These are phyloP conservation scores for Spicauda simplicius DNA, from an alignment of 2,888 invertebrate genomes.

Conservation along the genomic window DNA sequence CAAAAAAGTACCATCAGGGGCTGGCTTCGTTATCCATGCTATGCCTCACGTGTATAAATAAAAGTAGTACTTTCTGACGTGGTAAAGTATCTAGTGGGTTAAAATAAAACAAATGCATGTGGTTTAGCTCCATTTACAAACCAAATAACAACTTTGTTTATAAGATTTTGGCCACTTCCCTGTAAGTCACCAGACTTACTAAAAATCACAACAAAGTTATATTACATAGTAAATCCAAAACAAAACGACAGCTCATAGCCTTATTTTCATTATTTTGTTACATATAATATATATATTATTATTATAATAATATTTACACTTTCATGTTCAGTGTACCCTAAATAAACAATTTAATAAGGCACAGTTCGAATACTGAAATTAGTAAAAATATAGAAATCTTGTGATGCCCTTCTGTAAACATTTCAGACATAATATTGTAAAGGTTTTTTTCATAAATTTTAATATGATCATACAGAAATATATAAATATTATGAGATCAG, in stretches of 20 bases:
- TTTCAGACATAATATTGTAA: slow-evolving; percentile 1
- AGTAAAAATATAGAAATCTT: slow-evolving; percentile 3
- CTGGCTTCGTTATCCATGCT: no score
- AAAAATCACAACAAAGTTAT: slow-evolving; percentile 29
- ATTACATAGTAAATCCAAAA: slow-evolving; percentile 14
- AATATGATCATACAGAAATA: neutral
- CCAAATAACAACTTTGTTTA: slow-evolving; percentile 41
- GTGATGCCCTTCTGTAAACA: neutral
- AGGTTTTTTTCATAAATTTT: neutral
- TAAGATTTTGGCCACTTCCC: slow-evolving; percentile 40
- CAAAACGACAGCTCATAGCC: slow-evolving; percentile 26
- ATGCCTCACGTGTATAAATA: neutral
- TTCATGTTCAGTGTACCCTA: slow-evolving; percentile 41
- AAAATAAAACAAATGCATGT: slow-evolving; percentile 29
- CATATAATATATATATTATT: no score
- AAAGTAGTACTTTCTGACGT: neutral
- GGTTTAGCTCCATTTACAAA: slow-evolving; percentile 40
- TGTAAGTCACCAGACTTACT: slow-evolving; percentile 19
- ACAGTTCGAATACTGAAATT: slow-evolving; percentile 31
- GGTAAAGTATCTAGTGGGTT: neutral
- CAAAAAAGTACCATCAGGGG: no score
- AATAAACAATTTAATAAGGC: slow-evolving; percentile 36
- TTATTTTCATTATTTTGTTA: slow-evolving; percentile 4
- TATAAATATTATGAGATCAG: no score
- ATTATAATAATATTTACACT: slow-evolving; percentile 21